Base-by-base conservation (phyloP, 2,113 vertebrate genomes). In the Heterotilapia buettikoferi region DNA sequence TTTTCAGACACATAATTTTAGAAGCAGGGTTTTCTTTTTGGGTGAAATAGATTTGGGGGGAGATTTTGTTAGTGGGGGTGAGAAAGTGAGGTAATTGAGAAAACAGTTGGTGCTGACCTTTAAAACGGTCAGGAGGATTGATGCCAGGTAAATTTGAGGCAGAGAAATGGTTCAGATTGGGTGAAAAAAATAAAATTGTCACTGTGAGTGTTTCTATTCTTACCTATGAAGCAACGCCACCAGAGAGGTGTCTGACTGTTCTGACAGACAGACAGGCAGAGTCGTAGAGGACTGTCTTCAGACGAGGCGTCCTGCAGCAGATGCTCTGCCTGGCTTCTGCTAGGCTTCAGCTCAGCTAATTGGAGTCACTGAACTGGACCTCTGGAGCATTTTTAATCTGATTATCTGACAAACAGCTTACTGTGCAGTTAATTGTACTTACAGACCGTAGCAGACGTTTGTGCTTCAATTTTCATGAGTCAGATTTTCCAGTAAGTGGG, bases 311-410 rank as follows among this genome's bases (percentile, higher is more conserved):
- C 19, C 63, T 40, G 63, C 33, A 21, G 33, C 63, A 40, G 63
- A 66, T 5, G 61, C 33, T 66, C 33, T 38, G 61, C 61, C 36
- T 8, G 36, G 4, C 36, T n/a, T 68, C 7, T 7, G 7, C 61
- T 38, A 40, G 63, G 19, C 63, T 38, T 68, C 33, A 40, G 6
- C 63, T 68, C 36, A 68, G 31, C 59, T 63, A 63, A 63, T 63
- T 36, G 31, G 59, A 63, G 59, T 36, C 18, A 21, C 63, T 40
- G 36, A 68, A 68, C 63, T 21, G 5, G 63, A 68, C 63, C 36
- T 40, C 11, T 40, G 63, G 63, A 40, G 36, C 33, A 14, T 68
- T 68, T 68, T 68, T 68, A 68, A 68, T 68, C 63, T 68, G 36
- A 40, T 68, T 68, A 68, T 21, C 36, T 68, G 63, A 68, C 36